Evolutionary conservation across 2,113 vertebrate species (phyloP), one percentile per base, ranked within the genome.

Genomic region (Labrus mixtus): DNA sequence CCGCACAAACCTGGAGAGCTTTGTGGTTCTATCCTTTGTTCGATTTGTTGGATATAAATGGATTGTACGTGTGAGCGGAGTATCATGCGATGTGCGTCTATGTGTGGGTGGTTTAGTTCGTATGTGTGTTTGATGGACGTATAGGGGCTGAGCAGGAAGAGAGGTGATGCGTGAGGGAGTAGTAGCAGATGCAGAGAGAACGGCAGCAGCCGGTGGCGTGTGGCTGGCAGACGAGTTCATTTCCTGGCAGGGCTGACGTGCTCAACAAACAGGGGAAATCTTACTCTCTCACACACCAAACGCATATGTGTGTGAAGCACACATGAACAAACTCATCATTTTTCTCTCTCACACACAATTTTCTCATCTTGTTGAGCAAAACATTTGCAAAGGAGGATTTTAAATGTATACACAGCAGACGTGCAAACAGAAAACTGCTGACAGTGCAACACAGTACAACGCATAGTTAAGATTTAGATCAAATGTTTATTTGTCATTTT

Each of bases 171-270:
- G 17, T 45, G 71, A 73, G 71, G 59, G 66, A 62, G 59, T 64
- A 70, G 68, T 6, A 46, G 25, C 45, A 50, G 45, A 48, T 61
- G 25, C 57, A 62, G 17, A 48, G 46, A 48, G 46, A 48, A 17
- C 48, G 20, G 50, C 56, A 76, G 80, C 78, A 79, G 74, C 61
- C 61, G 50, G 64, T 78, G 68, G 69, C 68, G 60, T 76, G 73
- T 85, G 78, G 62, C 57, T 66, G 69, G 46, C 67, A 69, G 75
- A 86, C 45, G 68, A 82, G 70, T 68, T 88, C 25, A 79, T 76
- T 63, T 82, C 66, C 80, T 81, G 82, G 78, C 17, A 78, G 79
- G 10, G 23, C 71, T 79, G 79, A 81, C 77, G 62, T 29, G 58
- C 59, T 68, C 78, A 66, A 41, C 62, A 67, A 76, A 11, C 83